Base-by-base conservation (phyloP, 2,888 invertebrate species). In the Podotricha telesiphe region DNA sequence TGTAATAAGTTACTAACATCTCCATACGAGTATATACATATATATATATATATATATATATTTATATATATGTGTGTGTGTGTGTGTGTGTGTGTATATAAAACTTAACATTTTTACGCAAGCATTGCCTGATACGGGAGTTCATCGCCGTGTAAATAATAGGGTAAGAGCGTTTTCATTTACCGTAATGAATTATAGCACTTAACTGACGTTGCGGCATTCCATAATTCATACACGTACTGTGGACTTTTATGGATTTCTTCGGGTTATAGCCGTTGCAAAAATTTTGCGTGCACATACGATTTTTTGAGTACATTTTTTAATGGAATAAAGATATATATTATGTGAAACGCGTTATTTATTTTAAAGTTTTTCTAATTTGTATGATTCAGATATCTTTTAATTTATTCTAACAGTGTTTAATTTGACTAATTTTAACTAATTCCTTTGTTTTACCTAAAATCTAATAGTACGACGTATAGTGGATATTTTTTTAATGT, bases 141-240 rank as follows among this genome's bases (percentile, higher is more conserved):
- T 67, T 59, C 50, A 67, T 61, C 58, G 56, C 64, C 42, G 53
- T 65, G 65, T 61, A 69, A 69, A 69, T 69, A 65, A 65, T 53
- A 55, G 58, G 67, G 59, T 51, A 61, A 61, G 67, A 45, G 67
- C 40, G 59, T 67, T 67, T 67, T 65, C 59, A 61, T 65, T 59
- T 53, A 65, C 69, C 65, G 64, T 69, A 65, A 69, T 69, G 45
- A 69, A 65, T 69, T 65, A 69, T 69, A 59, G 65, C 69, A 69
- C 64, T 68, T 68, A 64, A 65, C 65, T 69, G 61, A 69, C 61
- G 59, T 42, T 65, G 53, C 58, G 65, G 42, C 59, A 56, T 50
- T 58, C 62, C 28, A 45, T 68, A 68, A 40, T 51, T 65, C 64
- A 64, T 58, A 65, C 56, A 37, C 34, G 56, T 63, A 50, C 58